Conservation (phyloP, 1,140 invertebrate species). For the Homalodisca vitripennis region DNA sequence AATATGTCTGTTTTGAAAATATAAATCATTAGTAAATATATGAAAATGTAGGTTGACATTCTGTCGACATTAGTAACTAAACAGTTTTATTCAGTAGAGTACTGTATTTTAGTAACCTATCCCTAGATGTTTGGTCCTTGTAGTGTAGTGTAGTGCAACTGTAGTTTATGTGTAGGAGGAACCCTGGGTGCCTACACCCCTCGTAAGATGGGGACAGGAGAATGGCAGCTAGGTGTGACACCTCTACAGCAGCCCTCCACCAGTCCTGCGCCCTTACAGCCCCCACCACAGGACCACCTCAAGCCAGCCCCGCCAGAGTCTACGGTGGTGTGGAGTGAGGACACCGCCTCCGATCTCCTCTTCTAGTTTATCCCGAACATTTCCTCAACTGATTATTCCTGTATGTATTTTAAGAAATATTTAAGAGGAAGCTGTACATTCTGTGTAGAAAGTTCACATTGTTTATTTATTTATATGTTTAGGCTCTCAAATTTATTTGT, state of each 20-base stretch:
- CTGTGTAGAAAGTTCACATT: too few relatives aligned
- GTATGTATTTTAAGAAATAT: too few relatives aligned
- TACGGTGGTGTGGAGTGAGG: conserved; percentile 60
- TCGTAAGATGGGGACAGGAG: conserved; percentile 56
- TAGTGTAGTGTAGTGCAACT: not conserved
- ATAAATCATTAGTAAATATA: too few relatives aligned
- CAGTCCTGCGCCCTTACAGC: conserved; percentile 36
- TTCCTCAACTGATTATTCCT: too few relatives aligned
- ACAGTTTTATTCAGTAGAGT: too few relatives aligned
- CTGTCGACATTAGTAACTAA: too few relatives aligned
- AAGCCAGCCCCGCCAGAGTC: conserved; percentile 57
- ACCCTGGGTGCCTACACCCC: conserved; percentile 61
- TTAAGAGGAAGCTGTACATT: too few relatives aligned
- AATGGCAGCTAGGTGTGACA: conserved; percentile 62
- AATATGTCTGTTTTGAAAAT: too few relatives aligned
- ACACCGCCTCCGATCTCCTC: conserved; percentile 63
- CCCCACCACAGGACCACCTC: conserved; percentile 51
- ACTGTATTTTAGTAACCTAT: not conserved
- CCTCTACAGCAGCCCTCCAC: conserved; percentile 45
- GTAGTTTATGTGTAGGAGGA: conserved; percentile 46
- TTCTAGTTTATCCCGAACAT: conserved; percentile 55
- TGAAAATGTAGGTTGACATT: too few relatives aligned
- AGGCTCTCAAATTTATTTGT: too few relatives aligned
- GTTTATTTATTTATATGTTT: too few relatives aligned
- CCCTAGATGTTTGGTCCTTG: not conserved